A percentile compares a stretch with the other conserved stretches of the same genome.
Conservation (phyloP, 2,888 invertebrate species). For the Drosophila austrosaltans region DNA sequence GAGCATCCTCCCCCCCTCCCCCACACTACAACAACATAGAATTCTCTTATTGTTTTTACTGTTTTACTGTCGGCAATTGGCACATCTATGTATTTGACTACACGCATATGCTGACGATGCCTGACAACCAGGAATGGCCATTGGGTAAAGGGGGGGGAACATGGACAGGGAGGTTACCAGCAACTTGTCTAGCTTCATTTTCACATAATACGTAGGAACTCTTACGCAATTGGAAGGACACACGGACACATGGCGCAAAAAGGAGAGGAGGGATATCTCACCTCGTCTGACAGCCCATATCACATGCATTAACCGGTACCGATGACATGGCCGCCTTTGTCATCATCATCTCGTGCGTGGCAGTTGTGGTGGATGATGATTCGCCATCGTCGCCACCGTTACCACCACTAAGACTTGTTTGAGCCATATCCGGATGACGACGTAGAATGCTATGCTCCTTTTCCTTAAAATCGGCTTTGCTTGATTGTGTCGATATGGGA, state of each 20-base stretch:
- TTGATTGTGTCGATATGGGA: conserved; percentile 78
- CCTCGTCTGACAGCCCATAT: conserved; percentile 92
- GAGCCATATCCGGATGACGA: conserved; percentile 81
- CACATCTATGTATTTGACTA: conserved; percentile 37
- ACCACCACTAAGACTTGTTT: conserved; percentile 79
- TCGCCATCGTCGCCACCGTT: conserved; percentile 70
- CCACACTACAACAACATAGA: conserved; percentile 16
- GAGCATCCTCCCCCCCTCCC: conserved; percentile 7
- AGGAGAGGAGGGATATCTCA: conserved; percentile 85
- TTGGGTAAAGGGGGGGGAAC: no score
- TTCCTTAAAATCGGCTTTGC: conserved; percentile 81
- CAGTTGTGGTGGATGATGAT: conserved; percentile 70
- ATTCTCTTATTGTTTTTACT: conserved; percentile 61
- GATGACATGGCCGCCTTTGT: conserved; percentile 63
- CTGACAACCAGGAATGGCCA: no score
- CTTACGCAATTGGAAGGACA: no score
- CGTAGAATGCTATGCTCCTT: conserved; percentile 82
- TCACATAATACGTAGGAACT: no score
- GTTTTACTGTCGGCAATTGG: conserved; percentile 44
- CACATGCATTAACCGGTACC: conserved; percentile 86
- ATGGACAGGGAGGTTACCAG: no score
- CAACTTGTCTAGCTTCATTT: no score
- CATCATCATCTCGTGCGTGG: conserved; percentile 66
- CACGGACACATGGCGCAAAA: no score
- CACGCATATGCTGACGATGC: conserved; percentile 25